These are phyloP conservation scores for Sitta carolinensis DNA, from an alignment of 2,797 vertebrate genomes.

Conservation along the genomic window DNA sequence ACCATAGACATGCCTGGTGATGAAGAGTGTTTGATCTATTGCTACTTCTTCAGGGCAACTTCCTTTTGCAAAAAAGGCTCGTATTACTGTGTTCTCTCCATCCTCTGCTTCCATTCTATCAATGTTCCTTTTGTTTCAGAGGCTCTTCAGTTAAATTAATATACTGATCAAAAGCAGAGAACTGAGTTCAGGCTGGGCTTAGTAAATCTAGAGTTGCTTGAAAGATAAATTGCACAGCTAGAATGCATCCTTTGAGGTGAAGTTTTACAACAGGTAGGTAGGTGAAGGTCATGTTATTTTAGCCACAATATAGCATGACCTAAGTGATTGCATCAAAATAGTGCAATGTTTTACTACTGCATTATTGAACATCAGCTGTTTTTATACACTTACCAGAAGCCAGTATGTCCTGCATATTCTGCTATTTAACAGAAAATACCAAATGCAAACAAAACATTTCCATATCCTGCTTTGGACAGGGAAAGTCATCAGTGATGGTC, in stretches of 20 bases:
- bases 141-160: conserved; percentile 63
- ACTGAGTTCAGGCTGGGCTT: neutral
- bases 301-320: neutral
- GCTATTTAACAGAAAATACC: neutral
- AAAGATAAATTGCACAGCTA: conserved; percentile 25
- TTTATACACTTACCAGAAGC: neutral
- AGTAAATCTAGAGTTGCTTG: conserved; percentile 1
- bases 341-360: neutral
- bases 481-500: neutral
- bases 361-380: neutral
- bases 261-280: conserved; percentile 12
- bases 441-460: neutral
- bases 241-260: conserved; percentile 20
- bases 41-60: conserved; percentile 54
- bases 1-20: conserved; percentile 45
- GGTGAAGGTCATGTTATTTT: conserved; percentile 13
- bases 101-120: conserved; percentile 36
- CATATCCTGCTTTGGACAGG: neutral
- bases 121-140: conserved; percentile 56
- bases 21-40: conserved; percentile 34
- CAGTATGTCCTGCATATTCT: neutral
- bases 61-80: conserved; percentile 27
- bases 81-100: neutral
- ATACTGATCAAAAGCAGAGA: conserved; percentile 52
- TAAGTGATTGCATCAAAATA: neutral